These are phyloP conservation scores for Notothenia rossii DNA, from an alignment of 2,113 vertebrate genomes.

Conservation along the genomic window DNA sequence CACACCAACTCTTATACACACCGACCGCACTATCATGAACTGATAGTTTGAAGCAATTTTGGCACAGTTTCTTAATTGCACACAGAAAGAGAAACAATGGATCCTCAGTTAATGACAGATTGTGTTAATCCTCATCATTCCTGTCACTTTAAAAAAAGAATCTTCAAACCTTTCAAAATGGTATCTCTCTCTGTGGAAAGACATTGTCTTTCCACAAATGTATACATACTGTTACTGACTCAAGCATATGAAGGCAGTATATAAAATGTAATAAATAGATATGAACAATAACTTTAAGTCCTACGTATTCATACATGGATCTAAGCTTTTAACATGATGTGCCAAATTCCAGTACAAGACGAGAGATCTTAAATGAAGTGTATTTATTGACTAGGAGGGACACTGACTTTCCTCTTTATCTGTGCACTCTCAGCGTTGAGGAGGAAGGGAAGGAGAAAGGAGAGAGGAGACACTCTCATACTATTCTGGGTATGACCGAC, in stretches of 20 bases:
- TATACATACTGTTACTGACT: neutral
- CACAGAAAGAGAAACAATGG: neutral
- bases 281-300: neutral
- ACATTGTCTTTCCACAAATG: neutral
- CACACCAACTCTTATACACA: neutral
- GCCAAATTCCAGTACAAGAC: neutral
- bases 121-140: constrained; percentile 23
- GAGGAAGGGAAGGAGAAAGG: constrained; percentile 92
- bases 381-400: neutral
- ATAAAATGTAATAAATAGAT: neutral
- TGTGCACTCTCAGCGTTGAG: constrained; percentile 85
- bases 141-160: constrained; percentile 3
- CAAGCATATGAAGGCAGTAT: neutral
- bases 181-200: neutral
- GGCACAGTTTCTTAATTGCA: neutral
- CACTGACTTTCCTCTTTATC: constrained; percentile 19
- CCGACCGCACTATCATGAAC: neutral
- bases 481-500: constrained; percentile 85
- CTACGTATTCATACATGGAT: neutral
- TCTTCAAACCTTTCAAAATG: constrained; percentile 12
- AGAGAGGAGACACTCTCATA: constrained; percentile 92
- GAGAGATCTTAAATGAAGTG: neutral
- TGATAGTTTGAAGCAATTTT: neutral
- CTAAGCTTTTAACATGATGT: neutral
- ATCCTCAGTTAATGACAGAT: constrained; percentile 8